These are phyloP conservation scores for Sycophaga agraensis DNA, from an alignment of 1,140 invertebrate genomes.

Conservation along the genomic window DNA sequence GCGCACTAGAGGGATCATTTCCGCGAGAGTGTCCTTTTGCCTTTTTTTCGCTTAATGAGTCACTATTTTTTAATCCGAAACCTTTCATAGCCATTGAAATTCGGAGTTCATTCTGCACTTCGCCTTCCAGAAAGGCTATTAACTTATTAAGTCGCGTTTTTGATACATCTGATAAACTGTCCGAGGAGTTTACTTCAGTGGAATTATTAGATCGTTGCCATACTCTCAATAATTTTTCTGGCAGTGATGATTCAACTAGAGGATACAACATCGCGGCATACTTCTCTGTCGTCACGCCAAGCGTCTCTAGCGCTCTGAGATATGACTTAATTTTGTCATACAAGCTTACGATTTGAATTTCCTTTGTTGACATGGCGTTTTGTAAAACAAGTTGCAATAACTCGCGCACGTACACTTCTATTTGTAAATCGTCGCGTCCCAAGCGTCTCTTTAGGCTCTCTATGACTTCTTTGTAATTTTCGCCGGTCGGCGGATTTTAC, in stretches of 20 bases:
- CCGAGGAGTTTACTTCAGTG: no score
- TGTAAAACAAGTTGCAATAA: constrained; percentile 34
- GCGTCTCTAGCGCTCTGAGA: constrained; percentile 37
- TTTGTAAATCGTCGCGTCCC: constrained; percentile 34
- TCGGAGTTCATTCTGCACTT: no score
- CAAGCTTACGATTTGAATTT: background rate
- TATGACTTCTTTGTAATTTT: constrained; percentile 20
- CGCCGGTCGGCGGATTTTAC: constrained; percentile 24
- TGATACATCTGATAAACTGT: no score
- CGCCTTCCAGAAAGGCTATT: constrained; percentile 34
- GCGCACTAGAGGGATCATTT: constrained; percentile 14
- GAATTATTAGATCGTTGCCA: no score
- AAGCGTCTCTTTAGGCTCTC: no score
- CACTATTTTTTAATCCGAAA: constrained; percentile 3
- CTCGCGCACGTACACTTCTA: constrained; percentile 39
- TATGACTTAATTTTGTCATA: constrained; percentile 42
- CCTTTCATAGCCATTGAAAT: constrained; percentile 31
- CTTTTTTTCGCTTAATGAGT: background rate
- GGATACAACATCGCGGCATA: constrained; percentile 41
- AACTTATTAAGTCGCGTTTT: no score
- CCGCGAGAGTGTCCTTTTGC: background rate
- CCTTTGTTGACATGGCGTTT: constrained; percentile 23
- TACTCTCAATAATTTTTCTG: constrained; percentile 36
- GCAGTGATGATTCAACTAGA: constrained; percentile 44
- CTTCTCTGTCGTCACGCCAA: constrained; percentile 41